Percentiles rank a stretch among this genome's conserved stretches.
Conservation (phyloP, 2,113 vertebrate species). For the Anoura caudifer region DNA sequence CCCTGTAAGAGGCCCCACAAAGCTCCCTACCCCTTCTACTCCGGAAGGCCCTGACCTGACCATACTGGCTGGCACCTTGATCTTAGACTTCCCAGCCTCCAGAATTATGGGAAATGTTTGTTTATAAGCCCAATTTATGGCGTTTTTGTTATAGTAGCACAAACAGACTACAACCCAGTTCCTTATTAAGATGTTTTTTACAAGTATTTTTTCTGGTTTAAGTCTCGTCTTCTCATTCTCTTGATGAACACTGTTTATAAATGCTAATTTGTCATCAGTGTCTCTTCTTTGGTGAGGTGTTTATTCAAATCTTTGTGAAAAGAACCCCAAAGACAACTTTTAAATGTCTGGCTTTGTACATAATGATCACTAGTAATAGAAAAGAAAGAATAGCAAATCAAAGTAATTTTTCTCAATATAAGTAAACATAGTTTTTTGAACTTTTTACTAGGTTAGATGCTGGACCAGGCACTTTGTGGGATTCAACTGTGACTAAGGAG, state of each 20-base stretch:
- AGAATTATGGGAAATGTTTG: background rate
- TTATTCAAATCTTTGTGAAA: background rate
- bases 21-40: background rate
- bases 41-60: background rate
- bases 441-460: background rate
- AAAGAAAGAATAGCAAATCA: background rate
- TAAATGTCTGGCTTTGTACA: background rate
- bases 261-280: background rate
- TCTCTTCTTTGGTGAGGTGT: background rate
- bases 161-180: background rate
- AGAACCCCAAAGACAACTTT: background rate
- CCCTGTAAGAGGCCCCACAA: background rate
- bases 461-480: background rate
- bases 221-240: background rate
- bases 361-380: background rate
- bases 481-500: background rate
- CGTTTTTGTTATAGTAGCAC: background rate
- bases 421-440: background rate
- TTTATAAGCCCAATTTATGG: background rate
- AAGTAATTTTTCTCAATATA: constrained; percentile 23
- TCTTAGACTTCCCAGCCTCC: background rate
- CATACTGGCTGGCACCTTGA: background rate
- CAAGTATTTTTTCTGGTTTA: background rate
- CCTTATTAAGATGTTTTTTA: background rate
- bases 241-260: background rate